Evolutionary conservation across 2,797 vertebrate genomes (phyloP).

Genomic region (Propithecus perrieri): DNA sequence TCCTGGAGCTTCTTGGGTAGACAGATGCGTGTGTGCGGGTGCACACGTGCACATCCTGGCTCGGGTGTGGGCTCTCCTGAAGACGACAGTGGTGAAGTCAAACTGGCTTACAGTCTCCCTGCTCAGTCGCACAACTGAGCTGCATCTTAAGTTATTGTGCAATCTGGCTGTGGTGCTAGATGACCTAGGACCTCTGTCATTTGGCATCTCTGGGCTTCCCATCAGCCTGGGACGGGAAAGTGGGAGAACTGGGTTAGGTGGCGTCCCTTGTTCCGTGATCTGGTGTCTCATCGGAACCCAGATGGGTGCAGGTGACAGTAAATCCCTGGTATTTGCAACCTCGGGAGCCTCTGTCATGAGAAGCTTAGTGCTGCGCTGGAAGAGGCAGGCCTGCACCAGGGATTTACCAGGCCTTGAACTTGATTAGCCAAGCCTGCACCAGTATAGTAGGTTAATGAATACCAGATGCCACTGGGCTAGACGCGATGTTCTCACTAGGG

Average conservation of each 20-base stretch:
- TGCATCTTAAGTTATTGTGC: not conserved
- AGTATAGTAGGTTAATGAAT: not conserved
- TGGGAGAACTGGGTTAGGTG: not conserved
- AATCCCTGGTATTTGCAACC: constrained; percentile 15
- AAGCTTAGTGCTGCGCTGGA: not conserved
- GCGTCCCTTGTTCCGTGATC: not conserved
- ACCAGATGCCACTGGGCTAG: not conserved
- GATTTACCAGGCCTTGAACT: not conserved
- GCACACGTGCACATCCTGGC: fast-evolving
- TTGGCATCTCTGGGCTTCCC: not conserved
- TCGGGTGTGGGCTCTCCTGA: not conserved
- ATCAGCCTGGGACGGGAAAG: not conserved
- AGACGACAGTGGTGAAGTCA: not conserved
- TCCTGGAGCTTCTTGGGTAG: not conserved
- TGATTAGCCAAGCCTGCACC: not conserved
- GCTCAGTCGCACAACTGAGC: not conserved
- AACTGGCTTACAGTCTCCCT: not conserved
- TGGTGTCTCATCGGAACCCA: not conserved
- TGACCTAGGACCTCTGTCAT: not conserved
- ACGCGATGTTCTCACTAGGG: not conserved
- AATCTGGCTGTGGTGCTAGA: not conserved
- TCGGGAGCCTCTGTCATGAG: not conserved
- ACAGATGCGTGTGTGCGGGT: not conserved
- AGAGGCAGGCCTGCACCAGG: not conserved
- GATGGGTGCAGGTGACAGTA: not conserved